phyloP scores from a whole-genome alignment of 1,140 invertebrate species.

The Goniozus legneri region DNA sequence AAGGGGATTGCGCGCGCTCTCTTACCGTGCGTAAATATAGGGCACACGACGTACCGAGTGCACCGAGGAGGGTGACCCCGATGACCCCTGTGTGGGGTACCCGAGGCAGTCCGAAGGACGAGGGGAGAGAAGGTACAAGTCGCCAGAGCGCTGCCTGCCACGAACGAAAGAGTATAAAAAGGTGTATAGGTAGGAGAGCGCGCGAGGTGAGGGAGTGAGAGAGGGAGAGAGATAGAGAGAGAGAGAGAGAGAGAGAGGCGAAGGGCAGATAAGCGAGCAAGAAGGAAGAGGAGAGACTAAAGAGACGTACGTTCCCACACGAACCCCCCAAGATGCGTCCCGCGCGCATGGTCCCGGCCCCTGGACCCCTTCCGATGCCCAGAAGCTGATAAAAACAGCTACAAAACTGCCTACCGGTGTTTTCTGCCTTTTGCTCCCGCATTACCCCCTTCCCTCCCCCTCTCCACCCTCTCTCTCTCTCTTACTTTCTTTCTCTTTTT shows the following conservation, averaged over 20 bases:
- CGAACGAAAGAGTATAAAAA: conserved; percentile 6
- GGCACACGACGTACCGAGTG: conserved; percentile 38
- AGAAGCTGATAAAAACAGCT: conserved; percentile 56
- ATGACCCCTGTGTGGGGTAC: conserved; percentile 36
- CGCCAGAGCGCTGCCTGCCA: background rate
- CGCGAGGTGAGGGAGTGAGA: conserved; percentile 4
- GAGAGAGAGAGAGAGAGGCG: conserved; percentile 14
- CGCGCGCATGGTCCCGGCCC: conserved; percentile 34
- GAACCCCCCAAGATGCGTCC: conserved; percentile 54
- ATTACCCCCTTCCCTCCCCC: conserved; percentile 25
- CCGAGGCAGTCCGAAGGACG: conserved; percentile 21
- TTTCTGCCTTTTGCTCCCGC: conserved; percentile 51
- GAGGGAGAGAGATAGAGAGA: conserved; percentile 9
- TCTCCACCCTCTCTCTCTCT: conserved; percentile 19
- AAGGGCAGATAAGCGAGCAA: conserved; percentile 13
- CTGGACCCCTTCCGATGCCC: conserved; percentile 47
- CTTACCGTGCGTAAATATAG: conserved; percentile 46
- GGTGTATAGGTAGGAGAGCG: background rate
- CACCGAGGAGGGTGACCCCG: conserved; percentile 37
- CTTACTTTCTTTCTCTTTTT: conserved; percentile 17
- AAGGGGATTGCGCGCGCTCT: conserved; percentile 20
- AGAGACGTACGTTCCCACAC: conserved; percentile 54
- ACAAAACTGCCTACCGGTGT: conserved; percentile 56
- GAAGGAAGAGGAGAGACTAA: conserved; percentile 38
- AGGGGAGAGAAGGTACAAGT: conserved; percentile 25